Evolutionary conservation across 2,113 vertebrate species (phyloP).

Genomic region (Ophthalmolycus amberensis): DNA sequence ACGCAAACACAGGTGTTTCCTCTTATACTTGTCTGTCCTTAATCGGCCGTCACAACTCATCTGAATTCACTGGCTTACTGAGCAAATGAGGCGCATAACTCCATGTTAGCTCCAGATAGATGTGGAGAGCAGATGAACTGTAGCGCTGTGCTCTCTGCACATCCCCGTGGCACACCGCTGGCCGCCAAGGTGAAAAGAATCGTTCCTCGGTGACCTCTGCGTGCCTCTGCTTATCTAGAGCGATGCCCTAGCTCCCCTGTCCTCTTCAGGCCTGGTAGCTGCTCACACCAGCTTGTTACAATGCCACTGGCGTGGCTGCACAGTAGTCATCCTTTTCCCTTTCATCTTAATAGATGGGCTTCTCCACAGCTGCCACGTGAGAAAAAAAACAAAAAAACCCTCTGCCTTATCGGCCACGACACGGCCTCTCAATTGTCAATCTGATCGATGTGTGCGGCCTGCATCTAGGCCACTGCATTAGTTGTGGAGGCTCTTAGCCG

Average conservation of each 20-base stretch:
- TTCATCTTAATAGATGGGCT: conserved; percentile 56
- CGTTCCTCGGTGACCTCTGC: conserved; percentile 51
- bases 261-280: background rate
- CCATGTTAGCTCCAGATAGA: background rate
- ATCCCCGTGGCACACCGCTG: conserved; percentile 14
- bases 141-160: conserved; percentile 2
- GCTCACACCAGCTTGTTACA: conserved; percentile 21
- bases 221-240: conserved; percentile 44
- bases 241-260: conserved; percentile 21
- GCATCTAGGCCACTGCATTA: conserved; percentile 72
- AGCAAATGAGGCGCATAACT: conserved; percentile 1
- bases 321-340: conserved; percentile 28
- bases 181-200: conserved; percentile 57
- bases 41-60: conserved; percentile 17
- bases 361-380: conserved; percentile 4
- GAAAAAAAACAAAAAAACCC: conserved; percentile 12
- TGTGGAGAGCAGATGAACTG: conserved; percentile 22
- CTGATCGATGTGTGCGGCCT: conserved; percentile 70
- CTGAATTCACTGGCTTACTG: background rate
- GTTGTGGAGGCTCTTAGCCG: conserved; percentile 41
- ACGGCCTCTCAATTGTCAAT: conserved; percentile 66
- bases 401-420: conserved; percentile 48
- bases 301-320: conserved; percentile 2
- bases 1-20: conserved; percentile 14
- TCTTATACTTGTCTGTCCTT: background rate